Base-by-base conservation (phyloP, 2,888 invertebrate species). In the Dicyrtomina minuta region DNA sequence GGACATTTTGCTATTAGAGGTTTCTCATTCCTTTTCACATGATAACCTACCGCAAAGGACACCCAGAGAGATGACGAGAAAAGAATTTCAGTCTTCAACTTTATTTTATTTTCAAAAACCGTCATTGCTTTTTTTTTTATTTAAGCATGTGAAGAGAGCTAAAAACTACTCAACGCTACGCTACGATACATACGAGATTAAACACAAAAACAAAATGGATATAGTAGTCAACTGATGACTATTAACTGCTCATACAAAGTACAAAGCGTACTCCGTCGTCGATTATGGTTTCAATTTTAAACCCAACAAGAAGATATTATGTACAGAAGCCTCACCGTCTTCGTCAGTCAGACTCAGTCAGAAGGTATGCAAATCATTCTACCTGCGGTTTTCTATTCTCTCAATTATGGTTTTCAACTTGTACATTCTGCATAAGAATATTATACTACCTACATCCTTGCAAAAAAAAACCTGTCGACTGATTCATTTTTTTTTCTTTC, bases 41-140 rank as follows among this genome's bases (percentile, higher is more conserved):
- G 33, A 58, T 49, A 62, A 17, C 62, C 62, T 62, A 62, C 62
- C 62, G 49, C 62, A 62, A 62, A 62, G 62, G 62, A 62, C 62
- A 49, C 62, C 62, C 62, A 62, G 62, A 46, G 44, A 62, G 49
- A 62, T 51, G 22, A 17, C 51, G 17, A 51, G 51, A 44, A 59
- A 24, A 41, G 17, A 22, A 59, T 20, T 20, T 43, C 22, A n/a
- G 41, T 39, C 59, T 20, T 41, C 59, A 41, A 59, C 43, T 27
- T 58, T 33, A 33, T 33, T 33, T 33, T 33, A 33, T 33, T 33
- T 33, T 33, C 3, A 58, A 58, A 58, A 33, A 58, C 33, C 22
- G 27, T 58, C 13, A 33, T 39, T 58, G n/a, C 17, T 17, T 58
- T n/a, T 58, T 24, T 49, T 49, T 12, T 3, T 12, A n/a, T 12